Base-by-base conservation (phyloP, 2,888 invertebrate genomes). In the Trissoscelio sp. region DNA sequence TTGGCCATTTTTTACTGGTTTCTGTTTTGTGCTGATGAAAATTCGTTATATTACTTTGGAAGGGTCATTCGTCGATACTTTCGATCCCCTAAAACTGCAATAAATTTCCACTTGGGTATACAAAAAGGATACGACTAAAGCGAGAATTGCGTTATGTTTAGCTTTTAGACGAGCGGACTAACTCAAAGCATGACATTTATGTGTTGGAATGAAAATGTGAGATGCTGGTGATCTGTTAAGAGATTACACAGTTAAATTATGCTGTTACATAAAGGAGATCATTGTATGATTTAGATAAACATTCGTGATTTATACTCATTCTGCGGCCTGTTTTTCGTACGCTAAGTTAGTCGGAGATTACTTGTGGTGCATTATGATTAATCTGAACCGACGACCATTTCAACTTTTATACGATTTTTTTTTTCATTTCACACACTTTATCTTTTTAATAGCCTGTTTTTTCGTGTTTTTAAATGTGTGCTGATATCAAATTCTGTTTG, bases 271-370 rank as follows among this genome's bases (percentile, higher is more conserved):
- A 72, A 72, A 78, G 64, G 51, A 70, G 70, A 72, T 78, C 70
- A 66, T 72, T 78, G 42, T 42, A 57, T 66, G 78, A 70, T 69
- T 78, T 78, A 79, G 77, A 79, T 79, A 79, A 79, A 79, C 72
- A 66, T 64, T 72, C 24, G 14, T 72, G 70, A 79, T 72, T 79
- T 72, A 66, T 51, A 37, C 18, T 39, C 67, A 51, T 67, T 70
- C 46, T 64, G 55, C 48, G 57, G 53, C 42, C 70, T 46, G 55
- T 78, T 78, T 78, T 78, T 64, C 39, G 39, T 24, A 46, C 34
- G 69, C 57, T 57, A 70, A 64, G 57, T 57, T 57, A 39, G 28
- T 48, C 64, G 28, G 64, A 77, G 78, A 64, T 67, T 67, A 67
- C 44, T 75, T 69, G 53, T 62, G 48, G 64, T 24, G 78, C 53